Conservation (phyloP, 2,113 vertebrate species). For the Planiliza haematocheilus region DNA sequence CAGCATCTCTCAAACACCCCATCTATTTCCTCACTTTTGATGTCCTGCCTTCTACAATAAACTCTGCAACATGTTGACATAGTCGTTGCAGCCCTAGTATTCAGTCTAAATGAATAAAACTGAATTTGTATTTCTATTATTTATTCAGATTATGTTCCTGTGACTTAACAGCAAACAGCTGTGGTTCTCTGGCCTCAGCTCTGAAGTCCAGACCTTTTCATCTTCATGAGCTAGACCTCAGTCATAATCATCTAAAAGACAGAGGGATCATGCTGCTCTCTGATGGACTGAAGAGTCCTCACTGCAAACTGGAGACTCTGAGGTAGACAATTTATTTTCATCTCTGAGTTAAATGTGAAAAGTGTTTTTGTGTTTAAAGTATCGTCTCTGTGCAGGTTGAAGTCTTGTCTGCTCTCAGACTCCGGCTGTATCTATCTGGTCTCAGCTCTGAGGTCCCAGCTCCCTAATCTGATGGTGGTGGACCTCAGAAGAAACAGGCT, state of each 20-base stretch:
- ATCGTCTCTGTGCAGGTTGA: background rate
- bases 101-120: too few species aligned
- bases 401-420: background rate
- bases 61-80: too few species aligned
- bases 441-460: background rate
- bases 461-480: background rate
- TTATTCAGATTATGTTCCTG: background rate
- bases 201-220: background rate
- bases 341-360: background rate
- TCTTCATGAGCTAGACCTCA: background rate
- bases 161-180: conserved; percentile 1
- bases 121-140: background rate
- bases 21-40: too few species aligned
- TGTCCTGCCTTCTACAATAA: too few species aligned
- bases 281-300: background rate
- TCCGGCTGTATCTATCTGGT: background rate
- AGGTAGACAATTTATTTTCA: background rate
- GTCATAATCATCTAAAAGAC: background rate
- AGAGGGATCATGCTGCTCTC: background rate
- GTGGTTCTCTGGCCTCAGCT: background rate
- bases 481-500: background rate
- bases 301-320: background rate
- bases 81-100: too few species aligned
- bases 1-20: too few species aligned
- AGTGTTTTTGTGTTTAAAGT: background rate